These are phyloP conservation scores for Heliconius ismenius DNA, from an alignment of 2,888 invertebrate genomes.

Conservation along the genomic window DNA sequence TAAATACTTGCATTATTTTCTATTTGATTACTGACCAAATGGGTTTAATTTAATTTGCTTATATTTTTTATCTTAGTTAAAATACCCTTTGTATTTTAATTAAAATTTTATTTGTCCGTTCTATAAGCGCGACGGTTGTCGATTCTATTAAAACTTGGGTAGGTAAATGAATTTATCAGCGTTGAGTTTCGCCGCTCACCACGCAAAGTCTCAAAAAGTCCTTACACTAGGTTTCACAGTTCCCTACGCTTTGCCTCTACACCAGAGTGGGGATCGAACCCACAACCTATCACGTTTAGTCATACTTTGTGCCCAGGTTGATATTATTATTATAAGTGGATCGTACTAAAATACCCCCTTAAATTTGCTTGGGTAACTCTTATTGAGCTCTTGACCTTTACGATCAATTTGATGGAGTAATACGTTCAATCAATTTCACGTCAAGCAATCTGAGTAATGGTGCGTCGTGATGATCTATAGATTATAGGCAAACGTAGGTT, in stretches of 20 bases:
- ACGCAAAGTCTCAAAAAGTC: neutral
- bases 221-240: neutral
- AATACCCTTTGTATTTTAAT: too few species aligned
- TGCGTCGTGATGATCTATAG: neutral
- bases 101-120: neutral
- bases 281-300: too few species aligned
- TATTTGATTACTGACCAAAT: neutral
- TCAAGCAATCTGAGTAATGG: slow-evolving; percentile 2
- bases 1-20: neutral
- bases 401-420: slow-evolving; percentile 6
- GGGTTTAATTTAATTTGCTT: neutral
- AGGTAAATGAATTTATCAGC: too few species aligned
- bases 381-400: slow-evolving; percentile 16
- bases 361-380: neutral
- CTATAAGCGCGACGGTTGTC: too few species aligned
- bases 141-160: too few species aligned
- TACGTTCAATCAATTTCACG: slow-evolving; percentile 13
- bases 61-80: neutral
- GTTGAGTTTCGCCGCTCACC: too few species aligned
- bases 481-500: neutral
- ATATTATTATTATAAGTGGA: neutral
- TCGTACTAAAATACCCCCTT: neutral
- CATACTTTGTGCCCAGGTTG: too few species aligned
- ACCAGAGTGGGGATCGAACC: too few species aligned
- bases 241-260: too few species aligned